phyloP scores from a whole-genome alignment of 1,140 invertebrate genomes.

The Tetragnatha versicolor region DNA sequence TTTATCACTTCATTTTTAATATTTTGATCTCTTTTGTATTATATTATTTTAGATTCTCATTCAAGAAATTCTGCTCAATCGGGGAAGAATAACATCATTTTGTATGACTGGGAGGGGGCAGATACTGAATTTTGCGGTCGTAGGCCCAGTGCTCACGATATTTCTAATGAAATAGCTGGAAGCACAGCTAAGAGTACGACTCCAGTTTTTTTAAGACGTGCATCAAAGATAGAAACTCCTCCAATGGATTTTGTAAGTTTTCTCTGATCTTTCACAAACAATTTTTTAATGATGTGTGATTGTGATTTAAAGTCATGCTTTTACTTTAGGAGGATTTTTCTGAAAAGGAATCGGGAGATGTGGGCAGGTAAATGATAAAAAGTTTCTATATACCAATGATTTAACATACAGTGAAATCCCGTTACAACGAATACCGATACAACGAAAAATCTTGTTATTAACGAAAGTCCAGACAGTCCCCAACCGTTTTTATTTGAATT shows the following conservation, averaged over 20 bases:
- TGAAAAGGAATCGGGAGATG: background rate
- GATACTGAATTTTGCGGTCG: constrained; percentile 43
- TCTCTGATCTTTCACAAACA: background rate
- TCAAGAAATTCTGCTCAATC: background rate
- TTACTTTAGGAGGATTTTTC: background rate
- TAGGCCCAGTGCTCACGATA: constrained; percentile 46
- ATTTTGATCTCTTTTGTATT: background rate
- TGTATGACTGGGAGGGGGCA: constrained; percentile 37
- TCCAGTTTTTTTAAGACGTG: constrained; percentile 49
- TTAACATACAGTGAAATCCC: too few species aligned
- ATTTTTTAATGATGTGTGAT: background rate
- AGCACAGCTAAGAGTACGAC: constrained; percentile 1
- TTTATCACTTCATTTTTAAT: background rate
- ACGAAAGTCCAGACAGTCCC: too few species aligned
- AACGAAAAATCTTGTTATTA: too few species aligned
- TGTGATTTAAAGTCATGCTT: background rate
- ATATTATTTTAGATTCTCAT: background rate
- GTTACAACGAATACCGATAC: too few species aligned
- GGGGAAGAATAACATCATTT: constrained; percentile 30
- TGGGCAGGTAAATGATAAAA: constrained; percentile 14
- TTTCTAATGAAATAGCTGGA: constrained; percentile 53
- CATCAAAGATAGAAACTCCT: constrained; percentile 27
- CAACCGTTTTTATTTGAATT: too few species aligned
- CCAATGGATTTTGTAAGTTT: constrained; percentile 25
- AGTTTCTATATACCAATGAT: too few species aligned